phyloP scores from a whole-genome alignment of 1,140 invertebrate genomes.

The Drosophila dunni region DNA sequence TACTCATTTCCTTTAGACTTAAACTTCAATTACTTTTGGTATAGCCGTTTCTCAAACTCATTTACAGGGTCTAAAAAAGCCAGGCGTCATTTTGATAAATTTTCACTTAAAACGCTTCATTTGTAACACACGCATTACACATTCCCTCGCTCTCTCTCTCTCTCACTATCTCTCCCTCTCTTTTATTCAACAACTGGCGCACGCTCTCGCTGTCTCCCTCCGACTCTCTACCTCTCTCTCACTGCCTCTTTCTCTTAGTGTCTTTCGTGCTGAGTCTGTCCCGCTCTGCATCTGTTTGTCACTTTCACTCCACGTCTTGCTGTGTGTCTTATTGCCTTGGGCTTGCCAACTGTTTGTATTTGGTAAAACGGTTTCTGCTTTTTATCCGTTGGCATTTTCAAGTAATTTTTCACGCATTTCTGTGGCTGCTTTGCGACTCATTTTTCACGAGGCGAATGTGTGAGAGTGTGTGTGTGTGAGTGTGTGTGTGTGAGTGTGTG shows the following conservation, averaged over 20 bases:
- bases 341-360: slow-evolving; percentile 51
- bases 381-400: slow-evolving; percentile 76
- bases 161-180: background rate
- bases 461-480: slow-evolving; percentile 9
- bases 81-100: slow-evolving; percentile 25
- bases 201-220: background rate
- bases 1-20: too few relatives aligned
- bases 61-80: too few relatives aligned
- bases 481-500: slow-evolving; percentile 44
- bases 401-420: slow-evolving; percentile 82
- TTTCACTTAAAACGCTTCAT: slow-evolving; percentile 61
- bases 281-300: slow-evolving; percentile 20
- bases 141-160: slow-evolving; percentile 24
- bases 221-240: slow-evolving; percentile 4
- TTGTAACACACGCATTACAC: slow-evolving; percentile 51
- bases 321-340: slow-evolving; percentile 24
- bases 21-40: too few relatives aligned
- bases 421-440: slow-evolving; percentile 80
- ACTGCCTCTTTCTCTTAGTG: background rate
- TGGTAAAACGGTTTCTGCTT: slow-evolving; percentile 43
- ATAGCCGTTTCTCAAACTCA: too few relatives aligned
- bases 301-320: slow-evolving; percentile 19
- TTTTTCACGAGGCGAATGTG: slow-evolving; percentile 62
- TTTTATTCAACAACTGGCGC: too few relatives aligned
- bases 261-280: background rate